phyloP scores from a whole-genome alignment of 2,888 invertebrate genomes.

The Rhamnusium bicolor region DNA sequence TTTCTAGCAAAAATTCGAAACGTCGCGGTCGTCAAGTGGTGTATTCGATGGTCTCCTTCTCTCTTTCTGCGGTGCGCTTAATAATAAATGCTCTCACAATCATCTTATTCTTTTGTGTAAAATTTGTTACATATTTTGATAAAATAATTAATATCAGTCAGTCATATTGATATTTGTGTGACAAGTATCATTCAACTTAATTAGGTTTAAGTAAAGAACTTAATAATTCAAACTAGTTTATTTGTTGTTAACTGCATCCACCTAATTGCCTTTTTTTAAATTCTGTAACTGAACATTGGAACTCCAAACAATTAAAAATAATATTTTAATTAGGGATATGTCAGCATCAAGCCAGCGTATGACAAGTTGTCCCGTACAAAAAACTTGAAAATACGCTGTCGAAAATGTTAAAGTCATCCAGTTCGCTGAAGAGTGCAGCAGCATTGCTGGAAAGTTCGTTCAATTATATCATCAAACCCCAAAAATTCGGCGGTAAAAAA shows the following conservation, averaged over 20 bases:
- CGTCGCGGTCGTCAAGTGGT: too few species aligned
- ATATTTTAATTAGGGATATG: slow-evolving; percentile 25
- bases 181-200: background rate
- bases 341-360: slow-evolving; percentile 1
- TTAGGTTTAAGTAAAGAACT: background rate
- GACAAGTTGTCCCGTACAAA: slow-evolving; percentile 17
- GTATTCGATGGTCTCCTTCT: too few species aligned
- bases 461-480: slow-evolving; percentile 17
- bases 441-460: background rate
- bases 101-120: too few species aligned
- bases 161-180: background rate
- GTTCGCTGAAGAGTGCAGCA: slow-evolving; percentile 3
- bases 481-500: slow-evolving; percentile 16
- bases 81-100: too few species aligned
- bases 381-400: slow-evolving; percentile 5
- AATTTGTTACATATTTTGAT: background rate
- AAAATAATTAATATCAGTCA: background rate
- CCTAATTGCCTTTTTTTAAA: background rate
- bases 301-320: slow-evolving; percentile 22
- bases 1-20: too few species aligned
- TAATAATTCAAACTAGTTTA: background rate
- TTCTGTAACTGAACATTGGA: background rate
- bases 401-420: slow-evolving; percentile 14
- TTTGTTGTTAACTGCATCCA: background rate
- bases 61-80: too few species aligned